Evolutionary conservation across 2,888 invertebrate species (phyloP), one percentile per base, ranked within the genome.

Genomic region (Gibbula magus): DNA sequence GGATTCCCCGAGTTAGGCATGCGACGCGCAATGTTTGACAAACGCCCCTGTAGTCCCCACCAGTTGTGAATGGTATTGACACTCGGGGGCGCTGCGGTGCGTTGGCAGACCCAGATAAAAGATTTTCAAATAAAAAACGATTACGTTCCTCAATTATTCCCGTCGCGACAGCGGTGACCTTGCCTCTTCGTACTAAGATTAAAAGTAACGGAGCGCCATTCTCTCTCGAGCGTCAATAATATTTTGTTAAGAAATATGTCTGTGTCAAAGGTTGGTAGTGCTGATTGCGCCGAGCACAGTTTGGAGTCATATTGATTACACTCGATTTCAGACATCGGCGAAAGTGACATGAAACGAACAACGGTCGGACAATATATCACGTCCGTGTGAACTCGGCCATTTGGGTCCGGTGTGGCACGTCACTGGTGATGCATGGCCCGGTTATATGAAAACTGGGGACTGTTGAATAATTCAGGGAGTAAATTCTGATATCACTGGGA

Each of bases 61-160:
- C 29, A 70, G 70, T 20, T 32, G 70, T 70, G 67, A 70, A 25
- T 18, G 18, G 35, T 70, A 70, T 70, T 70, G 70, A 70, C 39
- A 70, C 70, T 32, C 5, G 39, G 39, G 70, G 70, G 70, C 70
- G 70, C 70, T 70, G 18, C 35, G 70, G 70, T 70, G 70, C 70
- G 70, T 35, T 39, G 35, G 25, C 70, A 70, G 70, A 70, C 16
- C 39, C 35, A 20, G 70, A 70, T 70, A 70, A 70, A 70, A 70
- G 39, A 70, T 35, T 35, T 70, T 70, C 70, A 70, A 70, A 70
- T 70, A 70, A 70, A 70, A 70, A 70, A 70, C 70, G 70, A 70
- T 70, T 70, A 70, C 70, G 70, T 70, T 35, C 70, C 35, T 35
- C 70, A 35, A 70, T 70, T 70, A 70, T 70, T 70, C 70, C 70